Conservation (phyloP, 2,797 vertebrate genomes). For the Tangara arthus region DNA sequence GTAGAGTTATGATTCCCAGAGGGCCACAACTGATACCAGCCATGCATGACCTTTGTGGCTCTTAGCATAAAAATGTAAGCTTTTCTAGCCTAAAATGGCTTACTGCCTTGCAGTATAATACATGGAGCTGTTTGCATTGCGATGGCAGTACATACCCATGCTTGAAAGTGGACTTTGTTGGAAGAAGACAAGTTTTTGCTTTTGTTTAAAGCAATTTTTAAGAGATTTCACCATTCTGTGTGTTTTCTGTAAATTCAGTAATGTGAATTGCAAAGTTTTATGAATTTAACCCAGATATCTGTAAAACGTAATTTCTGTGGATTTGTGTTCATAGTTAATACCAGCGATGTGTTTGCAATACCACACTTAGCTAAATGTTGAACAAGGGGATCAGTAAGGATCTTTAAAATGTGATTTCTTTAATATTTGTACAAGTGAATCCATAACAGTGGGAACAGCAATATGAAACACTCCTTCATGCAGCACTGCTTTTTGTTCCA, state of each 20-base stretch:
- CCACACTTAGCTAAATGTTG: not conserved
- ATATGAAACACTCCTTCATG: fast-evolving
- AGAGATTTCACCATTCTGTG: not conserved
- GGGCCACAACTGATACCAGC: not conserved
- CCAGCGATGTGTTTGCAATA: fast-evolving
- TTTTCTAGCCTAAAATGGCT: not conserved
- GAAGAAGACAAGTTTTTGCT: not conserved
- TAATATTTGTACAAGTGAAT: not conserved
- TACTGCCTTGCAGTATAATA: not conserved
- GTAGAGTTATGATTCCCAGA: not conserved
- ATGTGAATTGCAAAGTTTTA: not conserved
- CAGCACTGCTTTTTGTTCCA: fast-evolving
- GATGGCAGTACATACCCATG: not conserved
- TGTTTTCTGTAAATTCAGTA: not conserved
- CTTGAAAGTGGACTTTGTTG: not conserved
- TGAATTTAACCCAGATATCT: not conserved
- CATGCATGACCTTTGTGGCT: not conserved
- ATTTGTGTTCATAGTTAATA: not conserved
- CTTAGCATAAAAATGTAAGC: not conserved
- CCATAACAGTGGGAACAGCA: fast-evolving
- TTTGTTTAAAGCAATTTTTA: not conserved
- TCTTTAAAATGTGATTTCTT: not conserved
- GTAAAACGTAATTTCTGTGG: not conserved
- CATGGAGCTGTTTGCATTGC: not conserved
- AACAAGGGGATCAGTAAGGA: not conserved